Base-by-base conservation (phyloP, 2,888 invertebrate species). In the Polyploca ridens region DNA sequence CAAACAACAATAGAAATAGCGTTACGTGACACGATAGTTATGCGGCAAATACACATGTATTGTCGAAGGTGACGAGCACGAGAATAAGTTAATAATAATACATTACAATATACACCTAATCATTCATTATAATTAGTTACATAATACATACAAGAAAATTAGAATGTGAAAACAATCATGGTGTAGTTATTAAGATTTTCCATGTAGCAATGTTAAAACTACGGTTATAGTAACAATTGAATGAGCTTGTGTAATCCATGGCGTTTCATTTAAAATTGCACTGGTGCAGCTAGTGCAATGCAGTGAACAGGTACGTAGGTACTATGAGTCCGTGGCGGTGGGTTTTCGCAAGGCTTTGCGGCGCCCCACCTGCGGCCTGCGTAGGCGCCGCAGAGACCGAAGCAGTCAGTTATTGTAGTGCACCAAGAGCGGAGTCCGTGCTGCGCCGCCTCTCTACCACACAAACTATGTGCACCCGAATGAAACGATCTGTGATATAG, bases 321-420 rank as follows among this genome's bases (percentile, higher is more conserved):
- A 74, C 68, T 68, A 46, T 10, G 69, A 78, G 72, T 74, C 69
- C 66, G 69, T 69, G 70, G 70, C 78, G 77, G 77, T 78, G 82
- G 79, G 82, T 91, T 91, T 92, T 92, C 90, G 91, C 93, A 93
- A 93, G 93, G 92, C 92, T 93, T 87, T 82, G 80, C 83, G 80
- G 90, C 87, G 84, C 89, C 89, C 90, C 90, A 86, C 88, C 85
- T 78, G 84, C 72, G 77, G 70, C 72, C 72, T 82, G 88, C 89
- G 90, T 82, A 81, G 87, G 88, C 90, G 90, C 90, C 77, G 75
- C 82, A 70, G 72, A 71, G 79, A 67, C 67, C 78, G 7, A 73
- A 71, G 76, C 84, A 82, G 85, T 82, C 85, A 81, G 85, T 80
- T 77, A 83, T 83, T 78, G 80, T 83, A 83, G 80, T 83, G 87